Evolutionary conservation across 2,113 vertebrate genomes (phyloP).

Genomic region (Nannospalax galili): DNA sequence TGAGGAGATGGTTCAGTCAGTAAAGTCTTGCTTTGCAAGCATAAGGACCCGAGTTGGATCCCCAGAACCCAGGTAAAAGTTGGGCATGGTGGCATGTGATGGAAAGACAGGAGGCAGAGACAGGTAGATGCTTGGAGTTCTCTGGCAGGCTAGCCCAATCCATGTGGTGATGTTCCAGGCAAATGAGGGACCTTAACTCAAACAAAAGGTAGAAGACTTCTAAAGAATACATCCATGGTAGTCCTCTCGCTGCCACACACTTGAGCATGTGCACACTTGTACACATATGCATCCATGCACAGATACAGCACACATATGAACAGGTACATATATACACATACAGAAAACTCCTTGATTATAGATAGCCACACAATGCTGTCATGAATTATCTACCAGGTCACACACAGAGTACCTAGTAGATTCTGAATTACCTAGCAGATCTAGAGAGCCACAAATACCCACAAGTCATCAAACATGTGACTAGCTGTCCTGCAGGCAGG

Average conservation of each 20-base stretch:
- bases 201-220: not conserved
- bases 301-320: not conserved
- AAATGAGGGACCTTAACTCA: not conserved
- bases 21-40: not conserved
- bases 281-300: not conserved
- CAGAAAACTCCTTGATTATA: not conserved
- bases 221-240: not conserved
- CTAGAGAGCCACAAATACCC: not conserved
- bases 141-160: not conserved
- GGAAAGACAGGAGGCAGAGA: not conserved
- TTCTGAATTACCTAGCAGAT: not conserved
- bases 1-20: not conserved
- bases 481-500: not conserved
- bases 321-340: not conserved
- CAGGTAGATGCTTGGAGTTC: not conserved
- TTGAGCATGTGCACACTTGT: not conserved
- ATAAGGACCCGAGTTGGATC: not conserved
- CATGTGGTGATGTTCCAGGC: not conserved
- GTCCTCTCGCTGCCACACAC: not conserved
- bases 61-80: not conserved
- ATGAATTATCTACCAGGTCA: not conserved
- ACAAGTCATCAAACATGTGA: not conserved
- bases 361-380: not conserved
- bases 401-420: not conserved
- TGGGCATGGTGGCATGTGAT: not conserved